phyloP scores from a whole-genome alignment of 2,113 vertebrate species.

The Peromyscus leucopus region DNA sequence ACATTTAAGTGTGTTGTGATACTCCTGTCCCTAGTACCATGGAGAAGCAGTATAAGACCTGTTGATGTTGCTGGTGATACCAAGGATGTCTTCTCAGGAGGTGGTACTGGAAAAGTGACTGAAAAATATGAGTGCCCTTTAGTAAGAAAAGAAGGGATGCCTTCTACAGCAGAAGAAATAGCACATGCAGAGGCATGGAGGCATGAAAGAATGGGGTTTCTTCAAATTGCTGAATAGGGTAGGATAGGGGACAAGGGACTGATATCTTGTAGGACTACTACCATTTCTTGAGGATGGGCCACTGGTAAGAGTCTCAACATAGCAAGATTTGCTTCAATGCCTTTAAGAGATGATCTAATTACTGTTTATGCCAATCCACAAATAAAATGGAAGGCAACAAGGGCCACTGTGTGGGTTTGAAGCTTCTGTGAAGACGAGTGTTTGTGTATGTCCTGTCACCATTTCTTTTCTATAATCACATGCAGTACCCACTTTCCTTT shows the following conservation, averaged over 20 bases:
- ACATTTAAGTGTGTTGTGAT: neutral
- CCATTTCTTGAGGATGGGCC: conserved; percentile 5
- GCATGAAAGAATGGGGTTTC: neutral
- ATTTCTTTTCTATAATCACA: neutral
- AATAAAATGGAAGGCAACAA: neutral
- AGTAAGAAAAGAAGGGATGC: neutral
- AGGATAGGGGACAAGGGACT: neutral
- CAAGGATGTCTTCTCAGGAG: neutral
- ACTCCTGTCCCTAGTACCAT: neutral
- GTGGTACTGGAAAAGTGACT: neutral
- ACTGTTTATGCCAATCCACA: neutral
- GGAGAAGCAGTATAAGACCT: neutral
- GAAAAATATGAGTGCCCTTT: neutral
- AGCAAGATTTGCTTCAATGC: neutral
- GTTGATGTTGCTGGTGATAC: neutral
- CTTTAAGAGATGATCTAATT: neutral
- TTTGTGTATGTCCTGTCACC: neutral
- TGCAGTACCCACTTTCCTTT: neutral
- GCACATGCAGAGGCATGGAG: neutral
- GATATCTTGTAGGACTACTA: neutral
- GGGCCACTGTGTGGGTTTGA: neutral
- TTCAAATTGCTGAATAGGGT: neutral
- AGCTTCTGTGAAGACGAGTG: neutral
- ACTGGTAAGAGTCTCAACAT: neutral
- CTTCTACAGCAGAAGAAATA: conserved; percentile 1